A percentile compares a stretch with the other conserved stretches of the same genome.
Evolutionary conservation across 2,888 invertebrate genomes (phyloP).

Genomic region (Scaptomyza polygonia): DNA sequence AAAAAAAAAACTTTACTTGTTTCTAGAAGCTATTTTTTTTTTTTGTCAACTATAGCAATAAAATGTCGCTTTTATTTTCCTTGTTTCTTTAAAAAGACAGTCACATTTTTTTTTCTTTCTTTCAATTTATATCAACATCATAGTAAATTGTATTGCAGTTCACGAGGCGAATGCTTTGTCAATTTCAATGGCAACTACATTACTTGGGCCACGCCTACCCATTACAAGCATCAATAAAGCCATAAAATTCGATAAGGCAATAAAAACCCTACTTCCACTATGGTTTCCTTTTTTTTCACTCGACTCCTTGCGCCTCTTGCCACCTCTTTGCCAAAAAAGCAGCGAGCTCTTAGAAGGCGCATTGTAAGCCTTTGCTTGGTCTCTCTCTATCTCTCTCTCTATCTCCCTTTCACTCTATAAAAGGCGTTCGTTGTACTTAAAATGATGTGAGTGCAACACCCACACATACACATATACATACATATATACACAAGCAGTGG

Average conservation of each 20-base stretch:
- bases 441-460: conserved; percentile 48
- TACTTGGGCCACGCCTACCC: conserved; percentile 50
- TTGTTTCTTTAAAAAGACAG: conserved; percentile 5
- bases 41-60: not conserved
- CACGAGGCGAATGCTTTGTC: conserved; percentile 40
- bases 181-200: conserved; percentile 50
- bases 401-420: not conserved
- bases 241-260: conserved; percentile 72
- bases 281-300: not conserved
- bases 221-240: conserved; percentile 66
- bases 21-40: not conserved
- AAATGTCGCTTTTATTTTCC: not conserved
- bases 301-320: conserved; percentile 8
- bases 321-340: conserved; percentile 55
- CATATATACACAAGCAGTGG: conserved; percentile 9
- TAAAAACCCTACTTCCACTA: conserved; percentile 47
- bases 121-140: conserved; percentile 3
- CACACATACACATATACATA: conserved; percentile 32
- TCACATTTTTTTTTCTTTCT: conserved; percentile 8
- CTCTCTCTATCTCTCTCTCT: conserved; percentile 7
- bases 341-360: conserved; percentile 51
- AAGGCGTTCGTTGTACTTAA: conserved; percentile 32
- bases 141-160: conserved; percentile 25
- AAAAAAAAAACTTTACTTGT: not conserved
- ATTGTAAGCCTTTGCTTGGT: conserved; percentile 44